A percentile compares a stretch with the other conserved stretches of the same genome.
phyloP scores from a whole-genome alignment of 2,888 invertebrate genomes.

The Eupithecia tripunctaria region DNA sequence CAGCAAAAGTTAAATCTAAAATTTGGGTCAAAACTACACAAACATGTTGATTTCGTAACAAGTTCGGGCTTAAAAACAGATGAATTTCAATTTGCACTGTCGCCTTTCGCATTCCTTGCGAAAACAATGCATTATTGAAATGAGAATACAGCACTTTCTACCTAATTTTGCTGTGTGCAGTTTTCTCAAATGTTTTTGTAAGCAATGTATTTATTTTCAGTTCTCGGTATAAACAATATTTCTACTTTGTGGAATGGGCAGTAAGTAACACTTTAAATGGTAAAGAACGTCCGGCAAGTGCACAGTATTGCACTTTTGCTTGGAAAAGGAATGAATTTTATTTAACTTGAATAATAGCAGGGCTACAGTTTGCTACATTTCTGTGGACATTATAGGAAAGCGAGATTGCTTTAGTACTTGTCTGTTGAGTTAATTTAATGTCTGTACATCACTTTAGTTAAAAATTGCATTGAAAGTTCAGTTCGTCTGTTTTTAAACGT shows the following conservation, averaged over 20 bases:
- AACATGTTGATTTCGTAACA: conserved; percentile 7
- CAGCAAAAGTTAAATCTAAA: not conserved
- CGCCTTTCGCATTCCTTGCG: not conserved
- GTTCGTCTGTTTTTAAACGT: not conserved
- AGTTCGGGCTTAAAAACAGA: not conserved
- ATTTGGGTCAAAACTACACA: not conserved
- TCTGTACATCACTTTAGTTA: not conserved
- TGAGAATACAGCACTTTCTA: not conserved
- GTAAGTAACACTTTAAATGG: conserved; percentile 23
- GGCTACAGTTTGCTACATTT: conserved; percentile 8
- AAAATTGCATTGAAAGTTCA: not conserved
- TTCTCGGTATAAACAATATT: conserved; percentile 10
- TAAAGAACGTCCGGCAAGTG: conserved; percentile 26
- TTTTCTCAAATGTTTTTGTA: not conserved
- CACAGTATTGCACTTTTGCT: conserved; percentile 18
- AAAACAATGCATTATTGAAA: conserved; percentile 10
- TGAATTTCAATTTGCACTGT: conserved; percentile 10
- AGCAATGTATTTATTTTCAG: not conserved
- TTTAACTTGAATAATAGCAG: conserved; percentile 14
- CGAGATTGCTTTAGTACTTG: not conserved
- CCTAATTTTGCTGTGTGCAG: not conserved
- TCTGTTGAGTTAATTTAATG: not conserved
- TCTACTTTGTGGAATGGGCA: conserved; percentile 17
- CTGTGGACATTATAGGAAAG: not conserved
- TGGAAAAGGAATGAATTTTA: conserved; percentile 15